Percentiles rank a stretch among this genome's conserved stretches.
These are phyloP conservation scores for Pitangus sulphuratus DNA, from an alignment of 2,797 vertebrate genomes.

Conservation along the genomic window DNA sequence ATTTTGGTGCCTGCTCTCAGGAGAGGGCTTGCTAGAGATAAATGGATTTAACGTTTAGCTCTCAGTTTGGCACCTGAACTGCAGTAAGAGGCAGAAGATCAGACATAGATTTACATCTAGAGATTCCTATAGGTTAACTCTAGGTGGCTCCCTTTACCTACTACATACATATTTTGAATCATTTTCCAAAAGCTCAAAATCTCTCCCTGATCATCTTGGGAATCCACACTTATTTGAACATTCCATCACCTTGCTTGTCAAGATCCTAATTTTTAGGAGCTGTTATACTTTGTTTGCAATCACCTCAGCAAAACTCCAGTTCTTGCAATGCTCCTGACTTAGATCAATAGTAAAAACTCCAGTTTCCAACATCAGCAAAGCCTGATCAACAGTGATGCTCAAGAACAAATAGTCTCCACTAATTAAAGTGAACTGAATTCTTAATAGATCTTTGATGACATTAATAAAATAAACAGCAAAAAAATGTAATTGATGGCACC, in stretches of 20 bases:
- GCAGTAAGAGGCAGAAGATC: not conserved
- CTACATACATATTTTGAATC: not conserved
- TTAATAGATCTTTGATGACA: not conserved
- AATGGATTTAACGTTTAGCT: not conserved
- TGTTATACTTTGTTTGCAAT: not conserved
- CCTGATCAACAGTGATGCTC: not conserved
- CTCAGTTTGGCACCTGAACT: not conserved
- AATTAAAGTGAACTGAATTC: not conserved
- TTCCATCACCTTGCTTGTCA: not conserved
- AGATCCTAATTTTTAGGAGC: not conserved
- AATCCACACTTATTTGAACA: not conserved
- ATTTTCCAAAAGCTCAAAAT: not conserved
- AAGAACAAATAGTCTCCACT: not conserved
- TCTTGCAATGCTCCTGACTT: not conserved
- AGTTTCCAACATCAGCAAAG: not conserved
- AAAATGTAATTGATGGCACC: not conserved
- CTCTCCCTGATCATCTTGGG: not conserved
- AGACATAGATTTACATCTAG: not conserved
- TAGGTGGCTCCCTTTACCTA: constrained; percentile 57
- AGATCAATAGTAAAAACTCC: not conserved
- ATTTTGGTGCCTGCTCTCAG: not conserved
- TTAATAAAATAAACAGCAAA: not conserved
- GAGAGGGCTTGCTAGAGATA: not conserved
- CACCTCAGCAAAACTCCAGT: not conserved
- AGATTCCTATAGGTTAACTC: constrained; percentile 26